phyloP scores from a whole-genome alignment of 2,797 vertebrate genomes.

The Synaphobranchus kaupii region DNA sequence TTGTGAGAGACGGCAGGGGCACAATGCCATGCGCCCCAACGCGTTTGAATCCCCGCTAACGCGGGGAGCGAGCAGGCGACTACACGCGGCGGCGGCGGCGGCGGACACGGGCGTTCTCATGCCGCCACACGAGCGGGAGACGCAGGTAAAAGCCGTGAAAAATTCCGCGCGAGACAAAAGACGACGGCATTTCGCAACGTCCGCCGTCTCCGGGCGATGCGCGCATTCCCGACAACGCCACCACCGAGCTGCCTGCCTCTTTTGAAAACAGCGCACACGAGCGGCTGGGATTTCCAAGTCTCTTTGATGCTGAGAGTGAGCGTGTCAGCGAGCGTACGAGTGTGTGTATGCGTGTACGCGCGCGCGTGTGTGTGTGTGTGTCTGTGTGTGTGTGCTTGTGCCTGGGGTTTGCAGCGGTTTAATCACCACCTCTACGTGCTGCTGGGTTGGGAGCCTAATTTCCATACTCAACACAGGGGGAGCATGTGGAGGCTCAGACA shows the following conservation, averaged over 20 bases:
- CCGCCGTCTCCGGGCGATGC: constrained; percentile 41
- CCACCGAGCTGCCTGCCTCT: constrained; percentile 38
- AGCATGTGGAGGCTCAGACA: constrained; percentile 31
- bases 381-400: constrained; percentile 13
- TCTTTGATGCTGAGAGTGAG: constrained; percentile 57
- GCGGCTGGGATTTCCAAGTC: constrained; percentile 58
- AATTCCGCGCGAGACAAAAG: constrained; percentile 40
- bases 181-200: constrained; percentile 40
- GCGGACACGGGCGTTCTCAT: background rate
- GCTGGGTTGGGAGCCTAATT: constrained; percentile 47
- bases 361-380: constrained; percentile 27
- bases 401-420: constrained; percentile 53
- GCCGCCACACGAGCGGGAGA: background rate
- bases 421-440: constrained; percentile 55
- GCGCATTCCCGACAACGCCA: constrained; percentile 42
- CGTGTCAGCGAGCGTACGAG: constrained; percentile 39
- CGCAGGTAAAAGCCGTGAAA: constrained; percentile 25
- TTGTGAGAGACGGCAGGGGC: background rate
- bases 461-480: constrained; percentile 50
- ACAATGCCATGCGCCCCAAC: background rate
- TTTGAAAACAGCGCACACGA: constrained; percentile 31
- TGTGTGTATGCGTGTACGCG: constrained; percentile 25
- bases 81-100: too few species aligned
- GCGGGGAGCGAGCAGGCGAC: too few species aligned
- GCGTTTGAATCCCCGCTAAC: background rate